Conservation (phyloP, 1,140 invertebrate species). For the Lucilia sericata region DNA sequence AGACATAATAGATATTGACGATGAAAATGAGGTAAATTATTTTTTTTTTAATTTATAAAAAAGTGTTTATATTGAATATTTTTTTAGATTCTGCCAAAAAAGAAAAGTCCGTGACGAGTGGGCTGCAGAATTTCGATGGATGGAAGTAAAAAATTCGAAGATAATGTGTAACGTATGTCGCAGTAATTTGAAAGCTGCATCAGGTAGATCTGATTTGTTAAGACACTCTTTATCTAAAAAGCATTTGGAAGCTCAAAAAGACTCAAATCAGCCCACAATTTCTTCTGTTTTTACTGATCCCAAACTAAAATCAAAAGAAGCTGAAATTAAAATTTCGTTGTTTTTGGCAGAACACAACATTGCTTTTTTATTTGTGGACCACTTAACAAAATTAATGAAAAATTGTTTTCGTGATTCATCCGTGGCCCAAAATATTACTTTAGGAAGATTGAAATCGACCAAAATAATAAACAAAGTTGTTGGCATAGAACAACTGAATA, state of each 20-base stretch:
- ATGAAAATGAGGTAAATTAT: too few species aligned
- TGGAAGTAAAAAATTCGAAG: too few species aligned
- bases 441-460: neutral
- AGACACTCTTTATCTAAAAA: neutral
- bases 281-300: neutral
- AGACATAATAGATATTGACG: too few species aligned
- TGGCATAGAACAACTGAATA: neutral
- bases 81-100: too few species aligned
- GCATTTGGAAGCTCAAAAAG: neutral
- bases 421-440: neutral
- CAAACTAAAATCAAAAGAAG: neutral
- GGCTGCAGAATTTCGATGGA: too few species aligned
- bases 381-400: neutral
- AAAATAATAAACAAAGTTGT: neutral
- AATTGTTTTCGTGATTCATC: neutral
- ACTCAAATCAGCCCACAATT: neutral
- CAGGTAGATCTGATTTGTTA: neutral
- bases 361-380: neutral
- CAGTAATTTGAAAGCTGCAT: neutral
- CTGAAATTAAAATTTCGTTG: neutral
- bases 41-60: too few species aligned
- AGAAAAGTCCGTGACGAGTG: too few species aligned
- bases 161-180: too few species aligned
- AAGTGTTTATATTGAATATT: too few species aligned
- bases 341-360: slow-evolving; percentile 12